These are phyloP conservation scores for Hecatera dysodea DNA, from an alignment of 2,888 invertebrate genomes.

Conservation along the genomic window DNA sequence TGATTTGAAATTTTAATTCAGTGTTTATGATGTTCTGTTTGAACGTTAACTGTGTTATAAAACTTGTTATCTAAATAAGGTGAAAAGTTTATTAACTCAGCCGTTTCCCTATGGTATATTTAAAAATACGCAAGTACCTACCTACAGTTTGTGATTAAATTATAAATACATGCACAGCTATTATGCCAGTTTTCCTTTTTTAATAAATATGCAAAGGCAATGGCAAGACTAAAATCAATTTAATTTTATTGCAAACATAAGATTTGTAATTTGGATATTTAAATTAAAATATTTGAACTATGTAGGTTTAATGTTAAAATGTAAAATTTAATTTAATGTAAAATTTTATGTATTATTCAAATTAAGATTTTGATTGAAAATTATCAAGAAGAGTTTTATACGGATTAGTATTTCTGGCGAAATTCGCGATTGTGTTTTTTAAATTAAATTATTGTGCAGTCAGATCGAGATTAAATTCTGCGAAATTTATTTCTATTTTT, in stretches of 20 bases:
- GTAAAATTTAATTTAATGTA: too few species aligned
- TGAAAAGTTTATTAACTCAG: too few species aligned
- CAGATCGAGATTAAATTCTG: background rate
- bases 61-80: background rate
- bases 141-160: too few species aligned
- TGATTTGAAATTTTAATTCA: constrained; percentile 12
- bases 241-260: background rate
- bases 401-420: background rate
- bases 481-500: background rate
- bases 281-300: constrained; percentile 6
- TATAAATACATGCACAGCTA: too few species aligned
- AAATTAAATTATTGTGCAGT: too few species aligned
- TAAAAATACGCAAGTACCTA: background rate
- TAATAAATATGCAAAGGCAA: too few species aligned
- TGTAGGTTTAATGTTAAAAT: too few species aligned
- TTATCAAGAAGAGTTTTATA: background rate
- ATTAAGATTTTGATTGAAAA: constrained; percentile 14
- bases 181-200: too few species aligned
- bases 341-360: constrained; percentile 4
- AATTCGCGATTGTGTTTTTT: background rate
- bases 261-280: background rate
- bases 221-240: too few species aligned
- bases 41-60: background rate
- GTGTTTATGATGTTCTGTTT: background rate
- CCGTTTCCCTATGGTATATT: background rate